A percentile compares a stretch with the other conserved stretches of the same genome.
Evolutionary conservation across 2,888 invertebrate genomes (phyloP).

Genomic region (Clitarchus hookeri): DNA sequence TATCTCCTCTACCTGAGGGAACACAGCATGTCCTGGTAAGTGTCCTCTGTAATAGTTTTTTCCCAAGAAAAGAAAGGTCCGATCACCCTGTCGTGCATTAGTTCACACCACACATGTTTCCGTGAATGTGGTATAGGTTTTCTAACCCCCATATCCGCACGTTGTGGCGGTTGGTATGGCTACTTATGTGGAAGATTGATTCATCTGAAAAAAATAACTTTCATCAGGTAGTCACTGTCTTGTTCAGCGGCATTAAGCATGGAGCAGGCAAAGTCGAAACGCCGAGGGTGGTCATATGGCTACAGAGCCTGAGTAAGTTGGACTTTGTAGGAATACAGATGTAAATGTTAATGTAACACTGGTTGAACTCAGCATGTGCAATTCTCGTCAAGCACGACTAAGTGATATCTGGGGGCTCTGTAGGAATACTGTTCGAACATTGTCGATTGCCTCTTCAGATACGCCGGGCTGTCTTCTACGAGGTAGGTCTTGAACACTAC

Average conservation of each 20-base stretch:
- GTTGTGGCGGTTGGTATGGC: constrained; percentile 17
- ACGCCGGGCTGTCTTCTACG: too few relatives aligned
- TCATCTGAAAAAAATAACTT: constrained; percentile 28
- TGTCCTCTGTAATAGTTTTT: too few relatives aligned
- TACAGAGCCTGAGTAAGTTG: constrained; percentile 33
- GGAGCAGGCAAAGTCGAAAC: constrained; percentile 24
- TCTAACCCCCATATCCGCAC: constrained; percentile 24
- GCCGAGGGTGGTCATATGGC: constrained; percentile 30
- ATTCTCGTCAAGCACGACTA: constrained; percentile 30
- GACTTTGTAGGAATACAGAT: constrained; percentile 31
- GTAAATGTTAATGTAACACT: constrained; percentile 30
- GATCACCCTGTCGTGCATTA: too few relatives aligned
- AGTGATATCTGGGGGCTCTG: constrained; percentile 31
- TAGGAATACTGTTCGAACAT: neutral
- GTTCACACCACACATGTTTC: too few relatives aligned
- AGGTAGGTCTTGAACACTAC: too few relatives aligned
- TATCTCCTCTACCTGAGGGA: too few relatives aligned
- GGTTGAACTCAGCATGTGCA: constrained; percentile 28
- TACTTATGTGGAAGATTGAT: constrained; percentile 27
- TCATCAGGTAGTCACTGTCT: constrained; percentile 30
- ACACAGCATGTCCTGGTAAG: too few relatives aligned
- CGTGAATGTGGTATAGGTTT: neutral
- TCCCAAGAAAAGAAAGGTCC: too few relatives aligned
- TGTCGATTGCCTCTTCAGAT: too few relatives aligned
- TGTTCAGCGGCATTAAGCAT: constrained; percentile 27